Evolutionary conservation across 2,113 vertebrate species (phyloP), one percentile per base, ranked within the genome.

Genomic region (Equus przewalskii): DNA sequence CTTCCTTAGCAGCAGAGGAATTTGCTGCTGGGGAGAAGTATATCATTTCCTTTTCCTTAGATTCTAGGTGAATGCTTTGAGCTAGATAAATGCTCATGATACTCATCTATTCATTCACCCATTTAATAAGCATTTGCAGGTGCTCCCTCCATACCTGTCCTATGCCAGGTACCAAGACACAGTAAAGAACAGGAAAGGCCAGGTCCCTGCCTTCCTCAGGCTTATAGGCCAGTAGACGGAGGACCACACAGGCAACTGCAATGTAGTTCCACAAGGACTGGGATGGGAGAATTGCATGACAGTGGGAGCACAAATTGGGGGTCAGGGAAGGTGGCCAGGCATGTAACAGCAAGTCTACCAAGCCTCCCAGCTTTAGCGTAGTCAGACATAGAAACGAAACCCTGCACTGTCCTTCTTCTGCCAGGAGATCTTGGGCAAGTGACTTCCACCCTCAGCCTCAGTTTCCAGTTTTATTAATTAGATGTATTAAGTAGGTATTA

Each of bases 1-100:
- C 56, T 90, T 93, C 21, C 90, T 78, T 75, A 73, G 46, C n/a
- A 64, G 54, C 46, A 86, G 36, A 92, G 54, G 69, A 67, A 62
- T 65, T n/a, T 44, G 62, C 3, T 1, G 36, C 65, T 82, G 13
- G 7, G 13, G 6, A 81, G 73, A 70, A 41, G 1, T 36, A 3
- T 13, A 78, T 30, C n/a, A 24, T 56, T 41, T 89, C 44, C 30
- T 93, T 89, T 36, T 60, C 70, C 3, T 44, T 67, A 49, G 86
- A 44, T 54, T n/a, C n/a, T 56, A 72, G 5, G 81, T 44, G 30
- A 76, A 80, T 26, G 41, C 54, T 26, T 36, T 3, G 3, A 78
- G 28, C 21, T 14, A 8, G 19, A 62, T 22, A 79, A 72, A 44
- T 30, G 19, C 36, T 78, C 72, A 44, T n/a, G 56, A 33, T 7